Evolutionary conservation across 2,113 vertebrate genomes (phyloP).

Genomic region (Phrynosoma blainvillii): DNA sequence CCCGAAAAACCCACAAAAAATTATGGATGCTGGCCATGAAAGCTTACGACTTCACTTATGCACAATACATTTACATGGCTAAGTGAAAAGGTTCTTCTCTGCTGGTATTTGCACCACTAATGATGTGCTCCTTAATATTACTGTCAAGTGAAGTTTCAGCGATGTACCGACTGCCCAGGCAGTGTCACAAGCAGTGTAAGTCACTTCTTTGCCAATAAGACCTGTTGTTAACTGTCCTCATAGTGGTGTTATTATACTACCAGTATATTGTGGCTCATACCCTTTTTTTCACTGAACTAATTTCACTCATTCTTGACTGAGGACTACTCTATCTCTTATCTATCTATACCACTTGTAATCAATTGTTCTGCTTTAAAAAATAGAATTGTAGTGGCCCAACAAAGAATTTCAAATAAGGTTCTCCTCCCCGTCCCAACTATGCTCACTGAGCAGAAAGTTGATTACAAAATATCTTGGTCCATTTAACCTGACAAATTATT

Average conservation of each 20-base stretch:
- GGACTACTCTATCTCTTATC: conserved; percentile 28
- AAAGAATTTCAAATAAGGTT: conserved; percentile 54
- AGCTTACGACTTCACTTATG: not conserved
- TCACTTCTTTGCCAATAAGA: conserved; percentile 33
- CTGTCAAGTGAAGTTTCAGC: conserved; percentile 37
- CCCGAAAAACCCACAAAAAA: too few species aligned
- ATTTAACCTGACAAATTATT: conserved; percentile 39
- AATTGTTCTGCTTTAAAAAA: conserved; percentile 39
- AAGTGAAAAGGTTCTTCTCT: conserved; percentile 32
- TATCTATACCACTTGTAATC: conserved; percentile 51
- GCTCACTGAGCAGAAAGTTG: conserved; percentile 45
- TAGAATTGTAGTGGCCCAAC: conserved; percentile 29
- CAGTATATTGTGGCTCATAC: conserved; percentile 33
- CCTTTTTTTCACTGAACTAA: conserved; percentile 34
- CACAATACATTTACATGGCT: conserved; percentile 24
- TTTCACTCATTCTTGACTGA: conserved; percentile 39
- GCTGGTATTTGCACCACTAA: conserved; percentile 43
- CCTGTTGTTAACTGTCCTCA: not conserved
- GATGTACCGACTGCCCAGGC: conserved; percentile 43
- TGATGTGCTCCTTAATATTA: conserved; percentile 31
- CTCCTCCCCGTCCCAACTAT: conserved; percentile 12
- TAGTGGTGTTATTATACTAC: conserved; percentile 48
- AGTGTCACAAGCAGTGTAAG: conserved; percentile 46
- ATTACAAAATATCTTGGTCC: conserved; percentile 26
- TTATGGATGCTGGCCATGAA: too few species aligned